Conservation (phyloP, 2,888 invertebrate genomes). For the Salpingus planirostris region DNA sequence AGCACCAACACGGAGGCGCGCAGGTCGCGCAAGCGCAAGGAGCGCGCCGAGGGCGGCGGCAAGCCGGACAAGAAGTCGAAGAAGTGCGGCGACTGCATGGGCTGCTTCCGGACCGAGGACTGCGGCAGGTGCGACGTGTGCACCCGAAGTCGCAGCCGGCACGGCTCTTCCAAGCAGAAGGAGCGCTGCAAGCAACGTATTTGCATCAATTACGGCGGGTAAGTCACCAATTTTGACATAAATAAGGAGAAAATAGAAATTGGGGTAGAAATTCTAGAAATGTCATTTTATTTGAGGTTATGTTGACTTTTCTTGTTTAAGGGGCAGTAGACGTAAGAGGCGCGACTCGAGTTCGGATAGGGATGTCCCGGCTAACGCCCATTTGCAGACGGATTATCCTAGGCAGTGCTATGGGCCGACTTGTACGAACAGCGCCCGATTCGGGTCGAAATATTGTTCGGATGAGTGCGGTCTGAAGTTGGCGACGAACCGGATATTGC, state of each 20-base stretch:
- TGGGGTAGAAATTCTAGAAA: too few relatives aligned
- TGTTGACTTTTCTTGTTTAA: too few relatives aligned
- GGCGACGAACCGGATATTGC: constrained; percentile 76
- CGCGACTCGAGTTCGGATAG: constrained; percentile 37
- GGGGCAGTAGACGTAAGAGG: constrained; percentile 29
- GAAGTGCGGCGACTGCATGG: constrained; percentile 67
- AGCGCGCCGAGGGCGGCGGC: constrained; percentile 31
- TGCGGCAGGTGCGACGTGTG: constrained; percentile 63
- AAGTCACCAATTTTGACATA: too few relatives aligned
- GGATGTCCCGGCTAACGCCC: constrained; percentile 44
- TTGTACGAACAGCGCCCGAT: constrained; percentile 69
- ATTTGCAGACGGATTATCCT: constrained; percentile 51
- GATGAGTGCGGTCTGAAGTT: constrained; percentile 84
- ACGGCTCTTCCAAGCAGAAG: constrained; percentile 28
- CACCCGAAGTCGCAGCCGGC: constrained; percentile 35
- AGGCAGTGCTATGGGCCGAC: constrained; percentile 89
- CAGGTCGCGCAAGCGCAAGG: constrained; percentile 31
- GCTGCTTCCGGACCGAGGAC: constrained; percentile 60
- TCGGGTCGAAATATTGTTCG: constrained; percentile 85
- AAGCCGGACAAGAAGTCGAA: constrained; percentile 43
- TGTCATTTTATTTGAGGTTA: too few relatives aligned
- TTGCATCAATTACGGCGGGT: constrained; percentile 41
- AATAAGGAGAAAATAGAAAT: too few relatives aligned
- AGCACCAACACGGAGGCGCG: constrained; percentile 26
- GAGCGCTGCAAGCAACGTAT: constrained; percentile 47